Conservation (phyloP, 1,140 invertebrate species). For the Helicoverpa armigera region DNA sequence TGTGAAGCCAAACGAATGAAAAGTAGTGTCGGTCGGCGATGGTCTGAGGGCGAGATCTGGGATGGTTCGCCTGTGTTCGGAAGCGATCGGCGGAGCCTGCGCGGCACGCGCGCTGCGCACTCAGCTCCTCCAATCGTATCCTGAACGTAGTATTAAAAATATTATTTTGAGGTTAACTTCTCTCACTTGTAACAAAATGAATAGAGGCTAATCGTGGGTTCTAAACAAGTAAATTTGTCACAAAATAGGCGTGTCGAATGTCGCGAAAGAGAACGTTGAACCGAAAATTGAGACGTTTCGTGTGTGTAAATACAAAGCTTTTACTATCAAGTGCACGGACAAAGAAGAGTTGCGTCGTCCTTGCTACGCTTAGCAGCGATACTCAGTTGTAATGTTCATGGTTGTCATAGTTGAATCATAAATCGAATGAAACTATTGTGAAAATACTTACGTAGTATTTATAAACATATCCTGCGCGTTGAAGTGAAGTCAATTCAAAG, state of each 20-base stretch:
- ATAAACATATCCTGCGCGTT: conserved; percentile 74
- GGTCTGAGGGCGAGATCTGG: conserved; percentile 55
- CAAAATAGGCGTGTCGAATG: conserved; percentile 79
- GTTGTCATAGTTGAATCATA: conserved; percentile 68
- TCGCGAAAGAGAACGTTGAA: conserved; percentile 81
- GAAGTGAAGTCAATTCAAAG: conserved; percentile 80
- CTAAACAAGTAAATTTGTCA: conserved; percentile 51
- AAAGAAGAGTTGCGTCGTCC: conserved; percentile 77
- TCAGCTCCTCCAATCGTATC: conserved; percentile 74
- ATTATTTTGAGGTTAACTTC: conserved; percentile 85
- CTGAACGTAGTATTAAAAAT: conserved; percentile 83
- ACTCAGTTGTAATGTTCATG: conserved; percentile 66
- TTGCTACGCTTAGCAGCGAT: conserved; percentile 64
- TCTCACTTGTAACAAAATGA: conserved; percentile 67
- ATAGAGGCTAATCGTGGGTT: conserved; percentile 63
- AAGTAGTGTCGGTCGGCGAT: conserved; percentile 55
- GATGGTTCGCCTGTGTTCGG: conserved; percentile 62
- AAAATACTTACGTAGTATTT: conserved; percentile 58
- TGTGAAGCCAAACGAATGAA: conserved; percentile 43
- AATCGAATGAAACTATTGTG: conserved; percentile 65
- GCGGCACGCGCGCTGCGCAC: conserved; percentile 73
- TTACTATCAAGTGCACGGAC: conserved; percentile 85
- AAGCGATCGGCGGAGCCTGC: conserved; percentile 70
- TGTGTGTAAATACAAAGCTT: conserved; percentile 86
- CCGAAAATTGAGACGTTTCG: conserved; percentile 83